phyloP scores from a whole-genome alignment of 1,140 invertebrate genomes.

The Neodiprion lecontei region DNA sequence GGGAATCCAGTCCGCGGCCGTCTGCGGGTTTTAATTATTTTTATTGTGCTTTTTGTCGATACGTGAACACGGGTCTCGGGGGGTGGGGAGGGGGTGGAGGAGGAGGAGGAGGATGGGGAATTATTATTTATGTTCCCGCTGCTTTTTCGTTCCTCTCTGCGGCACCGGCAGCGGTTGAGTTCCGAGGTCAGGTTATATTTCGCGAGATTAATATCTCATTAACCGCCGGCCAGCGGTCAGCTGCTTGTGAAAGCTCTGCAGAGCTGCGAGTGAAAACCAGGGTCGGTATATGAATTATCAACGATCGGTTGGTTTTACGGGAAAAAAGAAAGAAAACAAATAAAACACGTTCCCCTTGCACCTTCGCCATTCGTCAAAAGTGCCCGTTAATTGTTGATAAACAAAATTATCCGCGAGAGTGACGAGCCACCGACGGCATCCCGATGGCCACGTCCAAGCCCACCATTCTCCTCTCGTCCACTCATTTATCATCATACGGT shows the following conservation, averaged over 20 bases:
- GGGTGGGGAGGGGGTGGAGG: too few relatives aligned
- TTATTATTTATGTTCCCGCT: not conserved
- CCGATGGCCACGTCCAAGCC: not conserved
- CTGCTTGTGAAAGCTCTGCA: not conserved
- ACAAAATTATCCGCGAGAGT: not conserved
- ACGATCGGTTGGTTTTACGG: too few relatives aligned
- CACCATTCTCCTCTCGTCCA: not conserved
- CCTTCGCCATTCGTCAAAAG: not conserved
- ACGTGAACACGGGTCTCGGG: too few relatives aligned
- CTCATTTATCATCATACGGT: slow-evolving; percentile 7
- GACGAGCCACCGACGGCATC: not conserved
- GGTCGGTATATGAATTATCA: not conserved
- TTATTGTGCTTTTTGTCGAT: not conserved
- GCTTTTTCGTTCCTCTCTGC: too few relatives aligned
- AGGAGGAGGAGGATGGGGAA: not conserved
- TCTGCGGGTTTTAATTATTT: not conserved
- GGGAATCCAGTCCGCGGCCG: not conserved
- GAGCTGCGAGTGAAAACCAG: not conserved
- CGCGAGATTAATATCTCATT: not conserved
- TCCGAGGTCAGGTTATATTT: not conserved
- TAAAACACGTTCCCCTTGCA: too few relatives aligned
- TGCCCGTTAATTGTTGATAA: slow-evolving; percentile 2
- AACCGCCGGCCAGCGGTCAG: not conserved
- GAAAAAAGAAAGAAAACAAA: too few relatives aligned
- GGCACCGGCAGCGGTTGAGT: too few relatives aligned